Percentiles rank a stretch among this genome's conserved stretches.
Conservation (phyloP, 2,113 vertebrate genomes). For the Syrrhaptes paradoxus region DNA sequence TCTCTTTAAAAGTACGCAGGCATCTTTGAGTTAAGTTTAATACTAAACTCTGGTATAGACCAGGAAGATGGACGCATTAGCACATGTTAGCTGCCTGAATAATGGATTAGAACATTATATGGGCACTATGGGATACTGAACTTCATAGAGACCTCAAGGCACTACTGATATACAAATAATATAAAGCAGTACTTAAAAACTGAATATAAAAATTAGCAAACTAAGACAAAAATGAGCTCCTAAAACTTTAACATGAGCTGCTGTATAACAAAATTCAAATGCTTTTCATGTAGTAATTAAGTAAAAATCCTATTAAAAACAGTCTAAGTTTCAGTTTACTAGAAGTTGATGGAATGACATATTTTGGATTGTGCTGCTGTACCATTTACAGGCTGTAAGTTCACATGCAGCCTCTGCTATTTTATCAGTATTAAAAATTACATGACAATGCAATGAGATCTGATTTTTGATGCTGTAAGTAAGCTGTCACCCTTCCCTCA, state of each 20-base stretch:
- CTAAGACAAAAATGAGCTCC: not conserved
- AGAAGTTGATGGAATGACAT: not conserved
- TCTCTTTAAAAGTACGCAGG: not conserved
- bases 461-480: slow-evolving; percentile 67
- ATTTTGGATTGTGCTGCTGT: not conserved
- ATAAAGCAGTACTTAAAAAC: not conserved
- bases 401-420: slow-evolving; percentile 41
- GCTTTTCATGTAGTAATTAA: not conserved
- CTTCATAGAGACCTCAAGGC: not conserved
- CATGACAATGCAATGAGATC: slow-evolving; percentile 58
- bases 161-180: not conserved
- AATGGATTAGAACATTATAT: not conserved
- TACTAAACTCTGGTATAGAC: not conserved
- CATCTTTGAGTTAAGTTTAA: not conserved
- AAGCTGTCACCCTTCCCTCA: slow-evolving; percentile 68
- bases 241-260: not conserved
- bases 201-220: not conserved
- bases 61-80: not conserved
- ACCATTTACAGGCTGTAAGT: slow-evolving; percentile 26
- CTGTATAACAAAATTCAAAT: not conserved
- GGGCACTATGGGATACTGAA: not conserved
- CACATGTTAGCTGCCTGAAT: not conserved
- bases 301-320: not conserved
- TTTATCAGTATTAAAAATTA: slow-evolving; percentile 75
- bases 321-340: not conserved